Evolutionary conservation across 2,113 vertebrate genomes (phyloP).

Genomic region (Marcusenius ussheri): DNA sequence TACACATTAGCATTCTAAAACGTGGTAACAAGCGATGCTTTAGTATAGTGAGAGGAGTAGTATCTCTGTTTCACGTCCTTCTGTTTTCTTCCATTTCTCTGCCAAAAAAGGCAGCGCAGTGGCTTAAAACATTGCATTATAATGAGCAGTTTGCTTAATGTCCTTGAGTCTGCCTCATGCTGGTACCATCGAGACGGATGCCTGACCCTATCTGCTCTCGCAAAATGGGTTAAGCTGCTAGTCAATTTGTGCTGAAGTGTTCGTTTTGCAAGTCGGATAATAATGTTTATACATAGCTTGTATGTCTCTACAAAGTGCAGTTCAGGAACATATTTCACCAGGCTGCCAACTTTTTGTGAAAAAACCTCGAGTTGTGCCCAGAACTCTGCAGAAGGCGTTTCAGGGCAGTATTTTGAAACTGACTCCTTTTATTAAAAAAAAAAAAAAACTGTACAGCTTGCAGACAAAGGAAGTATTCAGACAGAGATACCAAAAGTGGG

Average conservation of each 20-base stretch:
- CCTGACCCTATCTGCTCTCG: not conserved
- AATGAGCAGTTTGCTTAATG: not conserved
- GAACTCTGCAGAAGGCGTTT: not conserved
- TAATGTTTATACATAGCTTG: not conserved
- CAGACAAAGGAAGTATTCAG: not conserved
- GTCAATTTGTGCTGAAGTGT: not conserved
- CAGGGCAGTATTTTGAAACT: not conserved
- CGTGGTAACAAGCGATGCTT: not conserved
- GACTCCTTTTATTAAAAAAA: not conserved
- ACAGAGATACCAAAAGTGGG: not conserved
- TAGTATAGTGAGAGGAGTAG: not conserved
- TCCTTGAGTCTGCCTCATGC: not conserved
- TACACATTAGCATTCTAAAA: not conserved
- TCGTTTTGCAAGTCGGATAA: not conserved
- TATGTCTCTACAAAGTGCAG: not conserved
- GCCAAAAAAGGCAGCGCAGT: not conserved
- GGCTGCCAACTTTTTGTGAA: not conserved
- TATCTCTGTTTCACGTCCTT: not conserved
- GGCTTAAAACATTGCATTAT: not conserved
- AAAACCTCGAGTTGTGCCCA: not conserved
- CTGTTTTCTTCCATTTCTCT: not conserved
- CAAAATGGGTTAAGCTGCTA: not conserved
- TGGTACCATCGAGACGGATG: not conserved
- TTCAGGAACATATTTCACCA: not conserved
- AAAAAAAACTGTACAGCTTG: not conserved